Evolutionary conservation across 2,113 vertebrate genomes (phyloP).

Genomic region (Tyrannus savana): DNA sequence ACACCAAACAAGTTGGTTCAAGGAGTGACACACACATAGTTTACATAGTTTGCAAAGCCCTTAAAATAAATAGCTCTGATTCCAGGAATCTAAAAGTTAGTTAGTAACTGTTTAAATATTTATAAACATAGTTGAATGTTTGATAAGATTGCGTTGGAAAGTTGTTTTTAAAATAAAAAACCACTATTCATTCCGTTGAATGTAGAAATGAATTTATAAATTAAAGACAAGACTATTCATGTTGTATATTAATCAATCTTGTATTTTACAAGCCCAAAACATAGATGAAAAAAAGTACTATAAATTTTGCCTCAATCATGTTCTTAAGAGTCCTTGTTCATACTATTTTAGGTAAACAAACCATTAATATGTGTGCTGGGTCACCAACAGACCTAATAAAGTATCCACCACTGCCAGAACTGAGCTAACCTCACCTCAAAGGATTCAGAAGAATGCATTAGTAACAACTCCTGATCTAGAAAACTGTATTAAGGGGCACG

Average conservation of each 20-base stretch:
- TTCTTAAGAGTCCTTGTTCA: not conserved
- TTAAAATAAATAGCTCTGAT: conserved; percentile 26
- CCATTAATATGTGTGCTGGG: not conserved
- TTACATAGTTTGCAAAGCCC: not conserved
- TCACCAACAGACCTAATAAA: not conserved
- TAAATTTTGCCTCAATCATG: not conserved
- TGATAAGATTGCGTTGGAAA: not conserved
- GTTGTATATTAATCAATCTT: not conserved
- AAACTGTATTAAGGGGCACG: not conserved
- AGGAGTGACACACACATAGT: not conserved
- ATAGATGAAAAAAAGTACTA: not conserved
- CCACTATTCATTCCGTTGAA: not conserved
- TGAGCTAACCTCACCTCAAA: not conserved
- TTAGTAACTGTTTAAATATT: not conserved
- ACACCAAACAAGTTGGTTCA: not conserved
- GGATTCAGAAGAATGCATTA: not conserved
- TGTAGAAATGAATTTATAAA: not conserved
- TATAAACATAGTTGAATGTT: not conserved
- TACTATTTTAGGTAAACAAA: not conserved
- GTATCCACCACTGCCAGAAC: not conserved
- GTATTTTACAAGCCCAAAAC: not conserved
- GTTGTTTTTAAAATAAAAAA: not conserved
- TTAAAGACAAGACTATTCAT: not conserved
- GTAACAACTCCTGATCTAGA: not conserved
- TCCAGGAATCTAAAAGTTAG: not conserved